Percentiles rank a stretch among this genome's conserved stretches.
phyloP scores from a whole-genome alignment of 2,888 invertebrate genomes.

The Rhodophaea formosa region DNA sequence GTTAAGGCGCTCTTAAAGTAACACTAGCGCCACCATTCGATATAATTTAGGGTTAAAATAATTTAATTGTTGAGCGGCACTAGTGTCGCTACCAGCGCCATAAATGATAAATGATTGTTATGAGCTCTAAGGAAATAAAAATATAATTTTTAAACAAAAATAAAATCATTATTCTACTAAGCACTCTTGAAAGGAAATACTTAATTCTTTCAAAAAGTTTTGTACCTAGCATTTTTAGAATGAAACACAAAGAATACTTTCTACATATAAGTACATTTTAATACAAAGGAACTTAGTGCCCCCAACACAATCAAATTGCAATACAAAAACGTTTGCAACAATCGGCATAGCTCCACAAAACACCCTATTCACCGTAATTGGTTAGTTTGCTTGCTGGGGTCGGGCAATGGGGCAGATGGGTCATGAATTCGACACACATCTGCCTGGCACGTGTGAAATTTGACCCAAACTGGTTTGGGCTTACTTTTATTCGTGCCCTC shows the following conservation, averaged over 20 bases:
- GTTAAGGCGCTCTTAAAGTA: too few relatives aligned
- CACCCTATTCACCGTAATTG: conserved; percentile 8
- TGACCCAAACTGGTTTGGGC: conserved; percentile 31
- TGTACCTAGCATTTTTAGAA: neutral
- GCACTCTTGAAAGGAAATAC: too few relatives aligned
- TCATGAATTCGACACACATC: conserved; percentile 48
- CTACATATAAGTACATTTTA: neutral
- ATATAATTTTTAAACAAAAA: neutral
- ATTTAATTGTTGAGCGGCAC: too few relatives aligned
- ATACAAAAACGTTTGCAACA: conserved; percentile 18
- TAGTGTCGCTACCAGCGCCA: neutral
- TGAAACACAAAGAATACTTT: neutral
- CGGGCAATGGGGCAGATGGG: conserved; percentile 44
- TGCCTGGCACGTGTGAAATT: conserved; percentile 62
- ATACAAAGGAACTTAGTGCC: neutral
- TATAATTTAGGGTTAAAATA: too few relatives aligned
- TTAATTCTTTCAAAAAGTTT: too few relatives aligned
- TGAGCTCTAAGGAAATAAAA: neutral
- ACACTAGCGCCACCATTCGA: too few relatives aligned
- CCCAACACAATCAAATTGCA: conserved; percentile 14
- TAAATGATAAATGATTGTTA: neutral
- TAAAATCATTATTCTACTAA: too few relatives aligned
- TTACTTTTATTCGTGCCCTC: conserved; percentile 21
- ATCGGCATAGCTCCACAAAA: conserved; percentile 15
- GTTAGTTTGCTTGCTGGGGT: conserved; percentile 14